These are phyloP conservation scores for Drosophila repletoides DNA, from an alignment of 1,140 invertebrate species.

Conservation along the genomic window DNA sequence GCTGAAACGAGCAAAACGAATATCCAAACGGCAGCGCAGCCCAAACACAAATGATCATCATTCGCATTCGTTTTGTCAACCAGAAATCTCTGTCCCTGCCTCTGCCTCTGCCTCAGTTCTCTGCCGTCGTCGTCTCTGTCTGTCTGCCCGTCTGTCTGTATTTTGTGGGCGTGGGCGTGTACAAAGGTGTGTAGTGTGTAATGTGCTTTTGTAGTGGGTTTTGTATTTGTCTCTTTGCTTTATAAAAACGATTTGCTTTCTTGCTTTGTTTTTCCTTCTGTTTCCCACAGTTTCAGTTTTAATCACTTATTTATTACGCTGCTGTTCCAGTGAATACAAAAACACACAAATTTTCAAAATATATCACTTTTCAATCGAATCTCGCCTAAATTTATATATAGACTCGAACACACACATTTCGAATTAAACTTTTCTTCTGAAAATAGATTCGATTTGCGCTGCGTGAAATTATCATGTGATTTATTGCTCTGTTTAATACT, in stretches of 20 bases:
- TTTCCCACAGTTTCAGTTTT: slow-evolving; percentile 38
- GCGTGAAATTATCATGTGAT: not conserved
- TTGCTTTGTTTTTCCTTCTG: slow-evolving; percentile 6
- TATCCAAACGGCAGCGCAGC: slow-evolving; percentile 32
- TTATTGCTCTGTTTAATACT: not conserved
- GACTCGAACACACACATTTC: not conserved
- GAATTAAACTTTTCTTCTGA: too few relatives aligned
- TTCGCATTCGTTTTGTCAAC: slow-evolving; percentile 39
- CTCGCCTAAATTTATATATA: slow-evolving; percentile 6
- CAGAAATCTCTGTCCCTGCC: slow-evolving; percentile 26
- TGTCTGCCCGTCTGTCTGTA: not conserved
- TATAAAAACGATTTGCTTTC: slow-evolving; percentile 5
- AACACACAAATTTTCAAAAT: slow-evolving; percentile 5
- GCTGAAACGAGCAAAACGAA: slow-evolving; percentile 13
- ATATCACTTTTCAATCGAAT: slow-evolving; percentile 5
- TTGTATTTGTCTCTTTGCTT: slow-evolving; percentile 8
- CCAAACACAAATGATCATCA: slow-evolving; percentile 52
- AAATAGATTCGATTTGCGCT: too few relatives aligned
- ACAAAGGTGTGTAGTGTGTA: slow-evolving; percentile 13
- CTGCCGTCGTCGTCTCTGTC: slow-evolving; percentile 8
- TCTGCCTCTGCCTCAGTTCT: not conserved
- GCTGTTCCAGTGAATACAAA: slow-evolving; percentile 39
- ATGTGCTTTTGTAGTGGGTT: not conserved
- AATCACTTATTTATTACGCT: slow-evolving; percentile 50
- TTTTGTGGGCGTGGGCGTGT: not conserved